Percentiles rank a stretch among this genome's conserved stretches.
Evolutionary conservation across 1,140 invertebrate species (phyloP).

Genomic region (Lamellibrachia luymesi): DNA sequence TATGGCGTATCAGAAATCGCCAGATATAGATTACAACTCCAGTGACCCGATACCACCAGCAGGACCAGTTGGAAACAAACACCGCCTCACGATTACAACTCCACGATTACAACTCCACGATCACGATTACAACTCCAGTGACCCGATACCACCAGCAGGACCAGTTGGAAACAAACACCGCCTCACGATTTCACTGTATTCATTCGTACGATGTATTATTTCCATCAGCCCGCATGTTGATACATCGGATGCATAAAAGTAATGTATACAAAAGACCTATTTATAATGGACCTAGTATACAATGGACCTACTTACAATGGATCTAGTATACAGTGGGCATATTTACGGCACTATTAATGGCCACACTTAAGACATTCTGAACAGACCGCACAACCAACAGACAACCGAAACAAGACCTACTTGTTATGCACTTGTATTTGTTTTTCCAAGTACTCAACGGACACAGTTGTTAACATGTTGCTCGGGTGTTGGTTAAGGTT

Average conservation of each 20-base stretch:
- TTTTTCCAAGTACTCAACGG: neutral
- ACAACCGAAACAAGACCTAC: neutral
- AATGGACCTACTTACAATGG: neutral
- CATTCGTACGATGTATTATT: neutral
- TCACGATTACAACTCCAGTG: neutral
- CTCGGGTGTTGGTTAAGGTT: neutral
- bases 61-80: neutral
- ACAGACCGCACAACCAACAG: neutral
- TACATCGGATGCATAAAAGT: neutral
- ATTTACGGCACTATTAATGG: neutral
- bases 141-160: too few relatives aligned
- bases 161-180: neutral
- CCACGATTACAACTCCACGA: neutral
- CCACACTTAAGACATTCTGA: neutral
- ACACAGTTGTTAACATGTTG: neutral
- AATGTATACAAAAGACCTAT: neutral
- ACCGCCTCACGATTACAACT: neutral
- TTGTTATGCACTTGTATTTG: neutral
- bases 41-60: neutral
- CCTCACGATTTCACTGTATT: neutral
- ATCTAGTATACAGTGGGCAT: neutral
- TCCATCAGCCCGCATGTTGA: neutral
- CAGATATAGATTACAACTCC: neutral
- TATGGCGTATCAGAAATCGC: neutral
- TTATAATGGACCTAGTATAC: neutral